Base-by-base conservation (phyloP, 2,113 vertebrate genomes). In the Ranitomeya variabilis region DNA sequence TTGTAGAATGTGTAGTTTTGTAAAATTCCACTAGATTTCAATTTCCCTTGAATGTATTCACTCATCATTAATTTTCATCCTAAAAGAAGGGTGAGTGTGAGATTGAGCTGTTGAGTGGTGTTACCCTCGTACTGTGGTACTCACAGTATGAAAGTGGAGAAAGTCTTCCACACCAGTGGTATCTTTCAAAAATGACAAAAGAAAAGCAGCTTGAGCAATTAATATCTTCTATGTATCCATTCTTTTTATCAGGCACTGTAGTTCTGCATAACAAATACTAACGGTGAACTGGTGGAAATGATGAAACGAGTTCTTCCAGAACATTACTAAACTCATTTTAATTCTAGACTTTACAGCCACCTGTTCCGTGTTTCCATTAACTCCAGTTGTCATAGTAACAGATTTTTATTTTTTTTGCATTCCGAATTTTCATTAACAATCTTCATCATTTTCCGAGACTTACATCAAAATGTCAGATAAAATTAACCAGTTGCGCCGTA, bases 391-490 rank as follows among this genome's bases (percentile, higher is more conserved):
- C 73, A 85, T 89, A 60, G 87, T 78, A 85, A 89, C 87, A 57
- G 82, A 84, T 85, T 81, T 78, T 69, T 57, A 77, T 21, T 84
- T 66, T 14, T 84, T 66, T 66, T 84, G 73, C 67, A 62, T 21
- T 9, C 51, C 37, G 62, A 89, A 79, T 85, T 79, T 85, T 85
- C 82, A 85, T 89, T 85, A 84, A 78, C 60, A 85, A 81, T 77
- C 59, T 85, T 89, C 81, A 85, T 84, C 74, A 59, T 59, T 89
- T 84, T 89, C 73, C 78, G 31, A 89, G 87, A 89, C 26, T 60
- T n/a, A 76, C 14, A 83, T 84, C 26, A 79, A 89, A 88, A 89
- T 89, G 87, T 85, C 87, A 89, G 51, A 67, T 79, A 84, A 89
- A 77, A 85, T 85, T 78, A 89, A 78, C 81, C 26, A 83, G 87